These are phyloP conservation scores for Microplitis deprimator DNA, from an alignment of 2,888 invertebrate genomes.

Conservation along the genomic window DNA sequence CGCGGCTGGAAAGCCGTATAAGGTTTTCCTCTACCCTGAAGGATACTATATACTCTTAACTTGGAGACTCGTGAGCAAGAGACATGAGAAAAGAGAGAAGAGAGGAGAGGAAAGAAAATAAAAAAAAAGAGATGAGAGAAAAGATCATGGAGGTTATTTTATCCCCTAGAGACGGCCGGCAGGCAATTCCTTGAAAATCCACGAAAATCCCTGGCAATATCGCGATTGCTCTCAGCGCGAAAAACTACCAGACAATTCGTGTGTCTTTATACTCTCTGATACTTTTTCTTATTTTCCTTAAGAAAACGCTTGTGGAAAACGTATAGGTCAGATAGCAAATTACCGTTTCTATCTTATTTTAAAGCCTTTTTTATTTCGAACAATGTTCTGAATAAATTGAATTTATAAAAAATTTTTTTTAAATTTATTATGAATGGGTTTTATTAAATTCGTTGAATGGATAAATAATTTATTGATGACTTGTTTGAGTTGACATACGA, in stretches of 20 bases:
- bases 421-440: background rate
- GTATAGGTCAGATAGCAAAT: constrained; percentile 22
- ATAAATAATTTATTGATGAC: background rate
- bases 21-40: constrained; percentile 8
- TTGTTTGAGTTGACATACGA: constrained; percentile 10
- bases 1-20: constrained; percentile 23
- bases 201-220: constrained; percentile 44
- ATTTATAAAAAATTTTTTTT: background rate
- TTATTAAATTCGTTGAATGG: too few relatives aligned
- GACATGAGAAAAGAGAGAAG: constrained; percentile 15
- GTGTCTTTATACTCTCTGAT: constrained; percentile 9
- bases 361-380: background rate
- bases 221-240: constrained; percentile 37
- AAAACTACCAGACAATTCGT: constrained; percentile 39
- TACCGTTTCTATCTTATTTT: background rate
- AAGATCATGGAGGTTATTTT: constrained; percentile 32
- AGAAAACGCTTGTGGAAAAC: constrained; percentile 1
- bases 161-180: constrained; percentile 33
- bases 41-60: constrained; percentile 17
- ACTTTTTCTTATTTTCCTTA: constrained; percentile 8
- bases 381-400: background rate
- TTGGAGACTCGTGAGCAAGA: constrained; percentile 2
- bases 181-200: constrained; percentile 43
- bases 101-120: constrained; percentile 13
- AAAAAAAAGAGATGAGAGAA: constrained; percentile 25